A percentile compares a stretch with the other conserved stretches of the same genome.
These are phyloP conservation scores for Leptopilina drosophilae DNA, from an alignment of 2,888 invertebrate species.

Conservation along the genomic window DNA sequence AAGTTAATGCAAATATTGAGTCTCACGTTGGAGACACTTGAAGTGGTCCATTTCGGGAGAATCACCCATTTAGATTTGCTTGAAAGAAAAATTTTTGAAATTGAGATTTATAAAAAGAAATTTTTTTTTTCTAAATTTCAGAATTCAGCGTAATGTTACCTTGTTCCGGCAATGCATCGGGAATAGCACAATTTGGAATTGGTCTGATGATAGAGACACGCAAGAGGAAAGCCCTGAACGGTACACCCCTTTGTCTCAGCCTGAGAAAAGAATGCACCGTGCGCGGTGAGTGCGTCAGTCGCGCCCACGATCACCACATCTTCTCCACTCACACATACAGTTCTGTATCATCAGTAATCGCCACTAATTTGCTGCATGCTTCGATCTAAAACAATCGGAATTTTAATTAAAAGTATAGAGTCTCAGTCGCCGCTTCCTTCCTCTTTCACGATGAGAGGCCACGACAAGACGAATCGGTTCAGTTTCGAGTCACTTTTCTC, in stretches of 20 bases:
- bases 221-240: slow-evolving; percentile 88
- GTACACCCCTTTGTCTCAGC: slow-evolving; percentile 91
- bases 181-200: slow-evolving; percentile 91
- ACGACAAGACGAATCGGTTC: slow-evolving; percentile 35
- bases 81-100: too few species aligned
- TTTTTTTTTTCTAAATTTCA: slow-evolving; percentile 70
- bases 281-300: slow-evolving; percentile 86
- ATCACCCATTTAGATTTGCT: too few species aligned
- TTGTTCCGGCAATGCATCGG: slow-evolving; percentile 92
- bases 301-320: slow-evolving; percentile 73
- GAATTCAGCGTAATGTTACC: slow-evolving; percentile 93
- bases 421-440: slow-evolving; percentile 47
- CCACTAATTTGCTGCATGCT: slow-evolving; percentile 69
- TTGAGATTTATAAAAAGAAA: neutral
- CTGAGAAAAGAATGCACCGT: slow-evolving; percentile 95
- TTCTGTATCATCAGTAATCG: slow-evolving; percentile 75
- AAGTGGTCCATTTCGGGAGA: too few species aligned
- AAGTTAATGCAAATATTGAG: too few species aligned
- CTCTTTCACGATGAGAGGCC: slow-evolving; percentile 28
- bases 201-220: slow-evolving; percentile 90
- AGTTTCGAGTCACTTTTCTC: slow-evolving; percentile 19
- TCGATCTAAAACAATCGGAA: slow-evolving; percentile 59
- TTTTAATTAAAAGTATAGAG: slow-evolving; percentile 38
- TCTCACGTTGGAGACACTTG: too few species aligned
- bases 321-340: slow-evolving; percentile 72